phyloP scores from a whole-genome alignment of 2,113 vertebrate genomes.

The Anarhynchus alexandrinus region DNA sequence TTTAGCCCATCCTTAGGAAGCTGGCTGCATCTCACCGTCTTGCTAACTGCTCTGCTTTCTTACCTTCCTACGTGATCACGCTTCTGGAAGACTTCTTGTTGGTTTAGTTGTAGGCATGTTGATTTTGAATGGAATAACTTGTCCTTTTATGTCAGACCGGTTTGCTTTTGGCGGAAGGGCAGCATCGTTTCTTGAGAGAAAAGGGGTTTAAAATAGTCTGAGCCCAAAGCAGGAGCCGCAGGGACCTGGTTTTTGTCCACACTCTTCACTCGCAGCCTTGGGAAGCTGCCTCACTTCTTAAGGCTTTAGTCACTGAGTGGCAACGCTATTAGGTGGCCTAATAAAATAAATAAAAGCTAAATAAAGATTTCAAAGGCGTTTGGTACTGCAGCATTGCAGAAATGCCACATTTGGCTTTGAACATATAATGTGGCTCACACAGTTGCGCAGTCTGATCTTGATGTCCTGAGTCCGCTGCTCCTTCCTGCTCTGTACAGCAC shows the following conservation, averaged over 20 bases:
- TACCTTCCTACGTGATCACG: accelerated
- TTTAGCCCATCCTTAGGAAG: not conserved
- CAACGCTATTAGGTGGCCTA: not conserved
- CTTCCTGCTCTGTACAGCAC: not conserved
- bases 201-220: not conserved
- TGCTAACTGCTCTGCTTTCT: not conserved
- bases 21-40: not conserved
- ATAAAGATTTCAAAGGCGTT: not conserved
- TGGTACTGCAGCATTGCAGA: not conserved
- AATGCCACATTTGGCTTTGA: not conserved
- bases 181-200: not conserved
- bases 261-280: accelerated
- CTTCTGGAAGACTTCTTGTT: not conserved
- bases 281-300: not conserved
- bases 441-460: not conserved
- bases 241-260: not conserved
- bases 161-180: not conserved
- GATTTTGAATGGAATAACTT: not conserved
- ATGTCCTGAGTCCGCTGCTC: not conserved
- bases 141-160: not conserved
- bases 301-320: not conserved
- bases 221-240: not conserved
- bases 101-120: not conserved
- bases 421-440: accelerated
- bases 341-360: not conserved